Evolutionary conservation across 2,888 invertebrate genomes (phyloP), one percentile per base, ranked within the genome.

Genomic region (Schizotus pectinicornis): DNA sequence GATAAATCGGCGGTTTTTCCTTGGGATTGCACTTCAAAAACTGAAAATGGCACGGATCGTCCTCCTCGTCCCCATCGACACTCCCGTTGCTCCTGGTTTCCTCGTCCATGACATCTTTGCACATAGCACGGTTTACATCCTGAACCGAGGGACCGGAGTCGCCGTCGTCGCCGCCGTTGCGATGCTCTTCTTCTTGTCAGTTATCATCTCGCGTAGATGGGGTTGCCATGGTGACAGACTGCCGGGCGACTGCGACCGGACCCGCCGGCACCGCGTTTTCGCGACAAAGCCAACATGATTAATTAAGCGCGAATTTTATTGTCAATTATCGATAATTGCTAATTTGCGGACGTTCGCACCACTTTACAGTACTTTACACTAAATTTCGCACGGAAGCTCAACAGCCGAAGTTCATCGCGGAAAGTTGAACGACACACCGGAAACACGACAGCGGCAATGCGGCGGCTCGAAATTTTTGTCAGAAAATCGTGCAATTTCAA

Each of bases 151-250:
- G 22, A 22, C 2, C 22, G 22, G 5, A 22, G 5, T 22, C 22
- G 22, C 5, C 5, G n/a, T 22, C 22, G 22, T 22, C 13, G 42
- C 34, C 51, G 9, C 36, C 36, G 39, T 54, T 43, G 22, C 32
- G 33, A n/a, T n/a, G 9, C n/a, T 6, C 12, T 48, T 31, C 39
- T 31, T 58, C 53, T 11, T 53, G 61, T 59, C 62, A 57, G 53
- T 55, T 56, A 50, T 52, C 41, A 62, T 63, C 62, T 61, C 52
- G 48, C 54, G 56, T 39, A 34, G 51, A 67, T 64, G 61, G 63
- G 60, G 78, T 79, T 78, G 70, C 74, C 75, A 79, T 78, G 76
- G 71, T 68, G 71, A 78, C 75, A 77, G 79, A 78, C 78, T 73
- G 67, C 59, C 67, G 63, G 79, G 77, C 79, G 78, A 70, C 77